Percentiles rank a stretch among this genome's conserved stretches.
Evolutionary conservation across 2,113 vertebrate genomes (phyloP).

Genomic region (Pseudopipra pipra): DNA sequence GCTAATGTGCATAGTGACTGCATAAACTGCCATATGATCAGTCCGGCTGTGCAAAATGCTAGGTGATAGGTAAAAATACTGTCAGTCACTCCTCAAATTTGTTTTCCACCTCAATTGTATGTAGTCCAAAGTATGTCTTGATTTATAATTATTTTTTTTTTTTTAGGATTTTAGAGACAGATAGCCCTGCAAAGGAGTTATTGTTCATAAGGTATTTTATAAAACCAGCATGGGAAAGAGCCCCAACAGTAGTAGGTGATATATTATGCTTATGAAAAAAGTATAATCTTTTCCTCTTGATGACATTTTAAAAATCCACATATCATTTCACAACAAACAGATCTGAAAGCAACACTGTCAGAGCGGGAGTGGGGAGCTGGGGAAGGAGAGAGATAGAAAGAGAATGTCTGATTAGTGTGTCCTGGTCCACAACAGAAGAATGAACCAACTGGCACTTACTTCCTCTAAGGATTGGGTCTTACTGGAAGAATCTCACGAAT

Average conservation of each 20-base stretch:
- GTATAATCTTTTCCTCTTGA: not conserved
- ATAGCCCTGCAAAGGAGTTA: not conserved
- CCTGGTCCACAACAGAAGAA: not conserved
- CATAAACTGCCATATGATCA: not conserved
- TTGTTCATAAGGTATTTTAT: not conserved
- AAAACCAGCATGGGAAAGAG: not conserved
- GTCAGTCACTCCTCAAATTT: not conserved
- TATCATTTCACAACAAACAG: not conserved
- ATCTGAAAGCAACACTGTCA: not conserved
- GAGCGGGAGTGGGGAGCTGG: not conserved
- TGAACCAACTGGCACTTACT: not conserved
- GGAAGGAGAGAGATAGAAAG: not conserved
- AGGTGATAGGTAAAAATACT: not conserved
- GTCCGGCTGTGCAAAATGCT: not conserved
- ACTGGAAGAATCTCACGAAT: not conserved
- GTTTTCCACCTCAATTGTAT: not conserved
- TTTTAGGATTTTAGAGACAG: not conserved
- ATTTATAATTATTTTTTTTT: no score
- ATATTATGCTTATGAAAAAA: not conserved
- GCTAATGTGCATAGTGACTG: not conserved
- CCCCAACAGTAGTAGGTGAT: not conserved
- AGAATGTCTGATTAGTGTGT: not conserved
- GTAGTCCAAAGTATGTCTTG: not conserved
- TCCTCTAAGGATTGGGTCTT: not conserved
- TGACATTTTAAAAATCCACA: not conserved